These are phyloP conservation scores for Alauda arvensis DNA, from an alignment of 2,797 vertebrate species.

Conservation along the genomic window DNA sequence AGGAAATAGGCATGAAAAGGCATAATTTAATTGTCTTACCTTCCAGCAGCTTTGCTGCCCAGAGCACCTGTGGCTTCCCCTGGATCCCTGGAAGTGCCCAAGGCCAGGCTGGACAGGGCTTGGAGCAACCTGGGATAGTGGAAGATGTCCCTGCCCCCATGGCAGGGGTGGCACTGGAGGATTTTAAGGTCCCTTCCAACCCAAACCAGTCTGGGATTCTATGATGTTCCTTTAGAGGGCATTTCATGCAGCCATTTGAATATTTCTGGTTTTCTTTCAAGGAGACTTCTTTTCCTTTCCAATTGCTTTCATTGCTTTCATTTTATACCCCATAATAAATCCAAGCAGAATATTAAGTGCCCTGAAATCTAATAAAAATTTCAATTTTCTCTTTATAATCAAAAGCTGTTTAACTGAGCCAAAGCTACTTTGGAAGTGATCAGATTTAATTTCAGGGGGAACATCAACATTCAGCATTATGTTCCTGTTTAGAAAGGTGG, in stretches of 20 bases:
- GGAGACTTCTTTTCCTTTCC: background rate
- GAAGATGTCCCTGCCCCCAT: background rate
- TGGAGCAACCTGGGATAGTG: rapidly evolving
- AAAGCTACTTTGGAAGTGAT: background rate
- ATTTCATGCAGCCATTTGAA: background rate
- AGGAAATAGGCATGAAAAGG: background rate
- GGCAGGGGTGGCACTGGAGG: background rate
- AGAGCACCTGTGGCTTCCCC: background rate
- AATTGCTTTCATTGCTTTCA: background rate
- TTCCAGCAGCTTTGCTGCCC: background rate
- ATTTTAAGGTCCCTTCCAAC: background rate
- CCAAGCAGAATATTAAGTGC: background rate
- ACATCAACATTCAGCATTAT: background rate
- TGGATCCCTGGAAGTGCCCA: background rate
- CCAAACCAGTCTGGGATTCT: background rate
- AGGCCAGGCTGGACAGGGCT: rapidly evolving
- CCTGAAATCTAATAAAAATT: background rate
- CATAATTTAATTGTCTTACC: background rate
- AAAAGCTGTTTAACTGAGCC: background rate
- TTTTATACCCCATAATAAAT: conserved; percentile 7
- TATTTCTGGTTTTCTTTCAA: background rate
- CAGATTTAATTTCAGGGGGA: background rate
- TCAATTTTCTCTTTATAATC: background rate
- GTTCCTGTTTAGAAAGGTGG: background rate
- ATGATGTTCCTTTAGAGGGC: background rate